phyloP scores from a whole-genome alignment of 2,888 invertebrate species.

The Nomada fucata region DNA sequence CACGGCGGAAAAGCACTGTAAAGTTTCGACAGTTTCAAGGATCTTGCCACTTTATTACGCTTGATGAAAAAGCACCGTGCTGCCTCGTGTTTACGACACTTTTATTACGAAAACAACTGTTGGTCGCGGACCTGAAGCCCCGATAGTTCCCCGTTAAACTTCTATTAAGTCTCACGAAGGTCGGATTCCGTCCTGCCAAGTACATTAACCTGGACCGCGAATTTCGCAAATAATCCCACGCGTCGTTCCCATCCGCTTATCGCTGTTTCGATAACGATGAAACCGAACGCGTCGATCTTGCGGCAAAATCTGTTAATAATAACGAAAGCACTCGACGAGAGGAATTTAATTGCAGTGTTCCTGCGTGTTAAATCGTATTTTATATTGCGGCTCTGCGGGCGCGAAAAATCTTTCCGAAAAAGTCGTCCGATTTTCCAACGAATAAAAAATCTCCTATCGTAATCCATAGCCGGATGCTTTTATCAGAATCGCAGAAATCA shows the following conservation, averaged over 20 bases:
- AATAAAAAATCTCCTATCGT: too few species aligned
- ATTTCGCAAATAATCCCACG: slow-evolving; percentile 1
- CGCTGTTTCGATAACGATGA: not conserved
- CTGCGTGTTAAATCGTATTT: too few species aligned
- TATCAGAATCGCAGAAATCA: too few species aligned
- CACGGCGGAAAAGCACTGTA: slow-evolving; percentile 27
- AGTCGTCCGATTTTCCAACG: too few species aligned
- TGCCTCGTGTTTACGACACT: slow-evolving; percentile 51
- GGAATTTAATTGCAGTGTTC: too few species aligned
- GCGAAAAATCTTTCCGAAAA: too few species aligned
- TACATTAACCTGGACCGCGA: slow-evolving; percentile 39
- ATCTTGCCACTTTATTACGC: slow-evolving; percentile 50
- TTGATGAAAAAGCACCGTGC: slow-evolving; percentile 50
- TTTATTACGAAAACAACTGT: slow-evolving; percentile 61
- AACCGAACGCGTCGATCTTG: not conserved
- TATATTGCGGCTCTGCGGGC: too few species aligned
- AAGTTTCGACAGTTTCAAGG: slow-evolving; percentile 39
- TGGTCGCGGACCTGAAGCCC: slow-evolving; percentile 25
- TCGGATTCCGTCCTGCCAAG: slow-evolving; percentile 7
- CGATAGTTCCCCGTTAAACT: slow-evolving; percentile 54
- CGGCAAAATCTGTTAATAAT: too few species aligned
- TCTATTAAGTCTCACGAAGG: slow-evolving; percentile 48
- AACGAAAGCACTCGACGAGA: too few species aligned
- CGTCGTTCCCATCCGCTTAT: not conserved
- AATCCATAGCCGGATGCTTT: too few species aligned